Base-by-base conservation (phyloP, 2,888 invertebrate genomes). In the Caenorhabditis drosophilae region DNA sequence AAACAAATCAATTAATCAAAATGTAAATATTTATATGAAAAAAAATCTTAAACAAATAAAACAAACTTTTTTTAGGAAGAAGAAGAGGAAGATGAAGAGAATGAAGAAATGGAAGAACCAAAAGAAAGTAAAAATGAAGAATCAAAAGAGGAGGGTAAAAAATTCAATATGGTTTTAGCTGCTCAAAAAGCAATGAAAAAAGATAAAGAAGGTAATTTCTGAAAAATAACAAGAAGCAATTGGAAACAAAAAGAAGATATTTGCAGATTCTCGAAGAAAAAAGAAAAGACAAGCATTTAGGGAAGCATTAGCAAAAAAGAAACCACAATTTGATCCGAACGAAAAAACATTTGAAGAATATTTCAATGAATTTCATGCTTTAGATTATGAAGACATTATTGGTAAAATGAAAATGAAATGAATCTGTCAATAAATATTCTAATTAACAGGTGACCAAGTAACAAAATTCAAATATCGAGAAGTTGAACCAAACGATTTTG, bases 341-440 rank as follows among this genome's bases (percentile, higher is more conserved):
- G 84, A 89, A 59, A 88, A 90, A 64, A 90, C 90, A 0, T 94
- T 92, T 84, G 89, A 90, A 31, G 88, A 93, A 76, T 94, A 94
- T 83, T 89, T 94, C 83, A 92, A 96, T 79, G 94, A 96, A 84
- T 96, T 95, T 84, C 96, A 96, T 83, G 89, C 90, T 79, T 87
- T 96, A 83, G 93, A 96, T 84, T 97, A 91, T 84, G 97, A 97
- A 83, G 97, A 98, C 84, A 89, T 96, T 49, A 90, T 97, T 47
- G 95, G 84, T 0, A 25, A 42, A 25, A 4, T 42, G n/a, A n/a
- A n/a, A n/a, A n/a, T n/a, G n/a, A n/a, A n/a, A n/a, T n/a, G n/a
- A n/a, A n/a, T n/a, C n/a, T n/a, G n/a, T n/a, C n/a, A n/a, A n/a
- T 36, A n/a, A 35, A 35, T 38, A 3, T 38, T 11, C 47, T 70